Percentiles rank a stretch among this genome's conserved stretches.
These are phyloP conservation scores for Perca fluviatilis DNA, from an alignment of 2,113 vertebrate species.

Conservation along the genomic window DNA sequence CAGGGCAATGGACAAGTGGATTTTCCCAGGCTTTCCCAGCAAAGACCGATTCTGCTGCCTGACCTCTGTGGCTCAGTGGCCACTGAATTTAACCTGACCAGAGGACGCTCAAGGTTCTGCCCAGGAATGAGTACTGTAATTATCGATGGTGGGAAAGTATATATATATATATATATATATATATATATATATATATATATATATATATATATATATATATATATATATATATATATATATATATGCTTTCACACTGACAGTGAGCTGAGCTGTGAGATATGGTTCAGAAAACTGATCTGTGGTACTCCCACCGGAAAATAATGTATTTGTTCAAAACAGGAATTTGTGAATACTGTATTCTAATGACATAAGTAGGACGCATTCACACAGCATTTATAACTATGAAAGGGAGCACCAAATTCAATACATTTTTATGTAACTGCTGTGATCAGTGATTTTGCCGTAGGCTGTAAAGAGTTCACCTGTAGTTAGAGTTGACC, in stretches of 20 bases:
- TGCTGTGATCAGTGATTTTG: not conserved
- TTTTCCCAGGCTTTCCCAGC: constrained; percentile 55
- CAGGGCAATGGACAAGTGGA: constrained; percentile 24
- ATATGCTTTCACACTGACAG: not conserved
- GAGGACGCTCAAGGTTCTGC: constrained; percentile 65
- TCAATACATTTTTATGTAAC: not conserved
- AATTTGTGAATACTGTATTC: not conserved
- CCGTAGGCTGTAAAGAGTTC: no score
- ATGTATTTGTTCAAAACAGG: not conserved
- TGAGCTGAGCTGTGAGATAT: not conserved
- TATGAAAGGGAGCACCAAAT: not conserved
- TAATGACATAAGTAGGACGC: not conserved
- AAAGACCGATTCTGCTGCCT: constrained; percentile 38
- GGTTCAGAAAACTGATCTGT: not conserved
- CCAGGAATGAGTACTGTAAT: constrained; percentile 67
- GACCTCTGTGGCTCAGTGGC: constrained; percentile 58
- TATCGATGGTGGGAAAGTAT: constrained; percentile 48
- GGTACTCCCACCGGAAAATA: not conserved
- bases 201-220: constrained; percentile 10
- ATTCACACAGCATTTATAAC: not conserved
- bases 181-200: no score
- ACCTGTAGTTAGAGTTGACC: not conserved
- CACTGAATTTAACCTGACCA: constrained; percentile 67
- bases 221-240: no score
- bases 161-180: not conserved